Base-by-base conservation (phyloP, 2,113 vertebrate genomes). In the Pedionomus torquatus region DNA sequence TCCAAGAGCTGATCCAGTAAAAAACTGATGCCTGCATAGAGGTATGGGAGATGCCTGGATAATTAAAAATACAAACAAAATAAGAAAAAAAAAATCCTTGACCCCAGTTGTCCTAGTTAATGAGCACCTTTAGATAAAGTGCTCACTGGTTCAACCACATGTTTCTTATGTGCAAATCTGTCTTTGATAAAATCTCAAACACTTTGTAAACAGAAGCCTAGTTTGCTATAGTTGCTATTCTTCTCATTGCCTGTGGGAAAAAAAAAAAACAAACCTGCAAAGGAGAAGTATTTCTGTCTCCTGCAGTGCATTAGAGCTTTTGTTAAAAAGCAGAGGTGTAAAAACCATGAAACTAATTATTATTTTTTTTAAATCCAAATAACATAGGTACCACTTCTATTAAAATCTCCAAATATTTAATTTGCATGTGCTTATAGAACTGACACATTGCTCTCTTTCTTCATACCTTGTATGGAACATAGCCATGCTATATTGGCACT, bases 51-150 rank as follows among this genome's bases (percentile, higher is more conserved):
- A 81, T 97, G 80, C 83, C 87, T 76, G 44, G 20, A 49, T 79
- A 77, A 71, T 81, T 51, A 66, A 92, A 93, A 96, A 75, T 64
- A 75, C 93, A 94, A 96, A 83, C 63, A 70, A 60, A 48, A 44
- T 61, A 80, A n/a, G 33, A 78, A 83, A 51, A 28, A 43, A 37
- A 60, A 37, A 21, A 0, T 35, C 74, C 5, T 92, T 5, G 1
- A 81, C 77, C 87, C 30, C 0, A 4, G 28, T 93, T 79, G 80
- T 91, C 80, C 80, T 49, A 64, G 61, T 84, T 92, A 94, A 93
- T 84, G 77, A 89, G 89, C 2, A 1, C 65, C 65, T 84, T 82
- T 44, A 76, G 65, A 69, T 82, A 37, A 89, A 95, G 95, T 21
- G 72, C 69, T 90, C 15, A 39, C 69, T 4, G 9, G 17, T 83